These are phyloP conservation scores for Hyperopisus bebe DNA, from an alignment of 2,113 vertebrate genomes.

Conservation along the genomic window DNA sequence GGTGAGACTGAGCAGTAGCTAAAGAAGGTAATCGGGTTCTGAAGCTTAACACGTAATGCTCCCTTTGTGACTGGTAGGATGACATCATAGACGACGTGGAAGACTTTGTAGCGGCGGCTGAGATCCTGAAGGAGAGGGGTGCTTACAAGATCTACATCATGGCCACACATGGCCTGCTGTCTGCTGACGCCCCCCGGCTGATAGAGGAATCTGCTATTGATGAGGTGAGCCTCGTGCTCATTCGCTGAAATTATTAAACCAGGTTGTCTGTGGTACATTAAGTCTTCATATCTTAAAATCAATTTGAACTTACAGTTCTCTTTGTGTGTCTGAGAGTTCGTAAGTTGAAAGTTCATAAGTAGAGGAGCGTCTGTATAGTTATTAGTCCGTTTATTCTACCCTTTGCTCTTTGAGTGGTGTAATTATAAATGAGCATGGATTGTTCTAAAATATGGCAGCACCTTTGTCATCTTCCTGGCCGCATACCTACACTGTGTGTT, in stretches of 20 bases:
- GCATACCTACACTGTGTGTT: no score
- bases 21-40: neutral
- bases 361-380: no score
- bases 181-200: conserved; percentile 87
- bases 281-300: neutral
- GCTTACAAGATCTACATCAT: conserved; percentile 98
- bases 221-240: conserved; percentile 63
- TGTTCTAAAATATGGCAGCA: no score
- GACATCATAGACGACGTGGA: conserved; percentile 97
- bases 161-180: conserved; percentile 94
- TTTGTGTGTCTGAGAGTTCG: no score
- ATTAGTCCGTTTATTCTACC: no score
- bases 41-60: neutral
- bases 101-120: conserved; percentile 91
- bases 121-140: conserved; percentile 94
- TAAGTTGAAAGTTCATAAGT: no score
- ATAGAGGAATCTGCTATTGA: conserved; percentile 93
- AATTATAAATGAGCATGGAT: no score
- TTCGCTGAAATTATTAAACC: neutral
- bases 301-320: neutral
- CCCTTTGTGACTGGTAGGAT: conserved; percentile 63
- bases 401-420: no score
- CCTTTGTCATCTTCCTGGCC: no score
- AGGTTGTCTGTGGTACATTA: neutral
- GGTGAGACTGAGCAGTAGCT: neutral